Evolutionary conservation across 2,113 vertebrate genomes (phyloP).

Genomic region (Taurulus bubalis): DNA sequence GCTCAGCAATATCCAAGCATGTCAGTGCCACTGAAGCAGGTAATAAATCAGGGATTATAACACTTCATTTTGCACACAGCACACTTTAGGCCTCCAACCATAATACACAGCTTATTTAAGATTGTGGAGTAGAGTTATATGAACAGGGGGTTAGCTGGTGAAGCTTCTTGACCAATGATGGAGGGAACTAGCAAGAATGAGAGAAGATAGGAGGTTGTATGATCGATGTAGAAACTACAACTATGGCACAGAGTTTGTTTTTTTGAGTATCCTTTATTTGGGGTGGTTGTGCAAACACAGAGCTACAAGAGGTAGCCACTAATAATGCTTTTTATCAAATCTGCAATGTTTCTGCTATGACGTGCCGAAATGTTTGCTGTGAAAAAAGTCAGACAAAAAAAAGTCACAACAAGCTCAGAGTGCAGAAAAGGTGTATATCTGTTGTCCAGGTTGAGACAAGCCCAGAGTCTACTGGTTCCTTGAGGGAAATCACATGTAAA

Average conservation of each 20-base stretch:
- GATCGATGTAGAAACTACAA: neutral
- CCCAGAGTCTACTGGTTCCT: conserved; percentile 16
- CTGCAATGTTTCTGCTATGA: neutral
- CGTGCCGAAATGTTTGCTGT: conserved; percentile 12
- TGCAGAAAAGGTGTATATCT: neutral
- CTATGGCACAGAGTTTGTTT: neutral
- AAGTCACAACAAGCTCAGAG: conserved; percentile 6
- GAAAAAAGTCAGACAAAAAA: conserved; percentile 1
- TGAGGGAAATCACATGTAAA: conserved; percentile 21
- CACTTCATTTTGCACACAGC: conserved; percentile 31
- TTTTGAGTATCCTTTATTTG: neutral
- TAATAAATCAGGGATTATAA: conserved; percentile 73
- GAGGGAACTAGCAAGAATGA: neutral
- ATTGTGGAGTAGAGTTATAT: conserved; percentile 6
- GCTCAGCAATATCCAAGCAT: conserved; percentile 43
- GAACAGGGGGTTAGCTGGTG: neutral
- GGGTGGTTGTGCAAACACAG: neutral
- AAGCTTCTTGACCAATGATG: neutral
- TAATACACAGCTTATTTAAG: conserved; percentile 47
- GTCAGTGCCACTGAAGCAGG: conserved; percentile 53
- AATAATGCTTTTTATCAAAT: conserved; percentile 19
- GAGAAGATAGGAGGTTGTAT: neutral
- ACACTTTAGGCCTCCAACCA: conserved; percentile 40
- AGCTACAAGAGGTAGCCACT: neutral
- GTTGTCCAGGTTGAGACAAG: conserved; percentile 57